Evolutionary conservation across 2,888 invertebrate species (phyloP).

Genomic region (Cephonodes hylas): DNA sequence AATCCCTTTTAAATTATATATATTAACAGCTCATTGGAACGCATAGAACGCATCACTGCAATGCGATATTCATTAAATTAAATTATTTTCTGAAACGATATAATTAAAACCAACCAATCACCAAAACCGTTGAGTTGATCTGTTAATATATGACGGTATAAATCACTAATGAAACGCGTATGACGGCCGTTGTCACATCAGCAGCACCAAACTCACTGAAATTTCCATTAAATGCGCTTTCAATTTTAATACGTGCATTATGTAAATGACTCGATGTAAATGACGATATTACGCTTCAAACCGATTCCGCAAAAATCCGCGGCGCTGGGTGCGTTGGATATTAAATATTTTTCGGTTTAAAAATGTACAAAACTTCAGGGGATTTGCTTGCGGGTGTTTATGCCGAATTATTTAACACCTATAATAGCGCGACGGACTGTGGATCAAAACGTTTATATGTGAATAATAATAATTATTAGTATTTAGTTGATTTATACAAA

Average conservation of each 20-base stretch:
- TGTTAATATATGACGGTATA: background rate
- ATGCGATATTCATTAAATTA: background rate
- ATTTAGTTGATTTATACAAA: no score
- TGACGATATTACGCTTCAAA: constrained; percentile 3
- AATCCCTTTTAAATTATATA: background rate
- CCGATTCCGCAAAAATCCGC: background rate
- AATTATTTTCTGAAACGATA: background rate
- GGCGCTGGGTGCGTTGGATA: background rate
- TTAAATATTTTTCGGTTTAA: background rate
- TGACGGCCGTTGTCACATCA: background rate
- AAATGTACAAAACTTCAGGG: background rate
- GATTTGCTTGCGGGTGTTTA: background rate
- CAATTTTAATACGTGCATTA: constrained; percentile 13
- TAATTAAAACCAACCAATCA: background rate
- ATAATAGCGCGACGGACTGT: background rate
- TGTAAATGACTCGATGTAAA: constrained; percentile 12
- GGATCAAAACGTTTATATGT: background rate
- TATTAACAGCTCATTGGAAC: background rate
- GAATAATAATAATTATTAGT: no score
- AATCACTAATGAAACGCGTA: background rate
- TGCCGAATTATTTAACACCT: background rate
- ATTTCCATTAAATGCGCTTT: constrained; percentile 8
- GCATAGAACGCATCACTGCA: background rate
- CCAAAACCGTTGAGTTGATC: background rate
- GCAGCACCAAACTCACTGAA: background rate